Percentiles rank a stretch among this genome's conserved stretches.
These are phyloP conservation scores for Betta splendens DNA, from an alignment of 2,797 vertebrate genomes.

Conservation along the genomic window DNA sequence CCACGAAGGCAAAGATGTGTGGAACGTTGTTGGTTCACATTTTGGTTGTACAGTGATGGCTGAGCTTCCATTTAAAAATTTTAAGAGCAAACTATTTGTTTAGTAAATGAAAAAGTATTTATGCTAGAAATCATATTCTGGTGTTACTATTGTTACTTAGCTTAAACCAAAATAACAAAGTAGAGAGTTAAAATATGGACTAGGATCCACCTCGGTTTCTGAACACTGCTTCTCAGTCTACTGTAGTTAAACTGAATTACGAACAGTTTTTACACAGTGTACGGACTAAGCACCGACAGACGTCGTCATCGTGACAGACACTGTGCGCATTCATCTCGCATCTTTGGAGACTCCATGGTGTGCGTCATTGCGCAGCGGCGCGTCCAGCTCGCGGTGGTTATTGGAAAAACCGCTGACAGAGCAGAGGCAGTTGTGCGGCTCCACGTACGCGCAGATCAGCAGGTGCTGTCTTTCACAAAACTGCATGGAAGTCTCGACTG, in stretches of 20 bases:
- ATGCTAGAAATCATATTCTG: conserved; percentile 51
- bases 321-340: conserved; percentile 30
- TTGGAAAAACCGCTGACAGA: conserved; percentile 71
- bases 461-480: conserved; percentile 50
- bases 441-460: conserved; percentile 52
- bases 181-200: too few relatives aligned
- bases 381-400: conserved; percentile 49
- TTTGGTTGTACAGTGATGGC: too few relatives aligned
- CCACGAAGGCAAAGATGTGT: conserved; percentile 23
- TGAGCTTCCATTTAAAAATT: not conserved
- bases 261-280: too few relatives aligned
- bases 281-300: not conserved
- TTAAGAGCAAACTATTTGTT: conserved; percentile 5
- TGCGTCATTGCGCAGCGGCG: conserved; percentile 77
- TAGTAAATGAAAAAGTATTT: conserved; percentile 33
- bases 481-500: conserved; percentile 42
- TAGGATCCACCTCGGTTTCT: too few relatives aligned
- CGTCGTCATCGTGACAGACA: conserved; percentile 22
- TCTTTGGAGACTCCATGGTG: conserved; percentile 61
- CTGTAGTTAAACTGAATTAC: too few relatives aligned
- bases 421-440: conserved; percentile 62
- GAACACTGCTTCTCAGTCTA: too few relatives aligned
- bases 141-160: conserved; percentile 61
- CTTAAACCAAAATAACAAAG: too few relatives aligned
- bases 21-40: conserved; percentile 32